phyloP scores from a whole-genome alignment of 1,140 invertebrate species.

The Papilio aristodemus region DNA sequence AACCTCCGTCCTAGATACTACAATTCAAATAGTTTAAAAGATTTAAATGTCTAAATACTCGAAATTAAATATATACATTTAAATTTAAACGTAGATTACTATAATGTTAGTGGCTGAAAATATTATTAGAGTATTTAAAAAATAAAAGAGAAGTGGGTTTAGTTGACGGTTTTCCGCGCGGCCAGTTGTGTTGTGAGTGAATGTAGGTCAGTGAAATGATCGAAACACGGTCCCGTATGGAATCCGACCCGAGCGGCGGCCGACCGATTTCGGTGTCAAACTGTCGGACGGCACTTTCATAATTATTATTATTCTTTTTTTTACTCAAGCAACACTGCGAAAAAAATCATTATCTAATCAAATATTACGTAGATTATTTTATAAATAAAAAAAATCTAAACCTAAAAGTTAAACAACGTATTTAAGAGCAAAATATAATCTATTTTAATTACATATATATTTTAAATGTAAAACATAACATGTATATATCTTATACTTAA shows the following conservation, averaged over 20 bases:
- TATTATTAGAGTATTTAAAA: neutral
- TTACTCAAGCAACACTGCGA: neutral
- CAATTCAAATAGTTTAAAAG: neutral
- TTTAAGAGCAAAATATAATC: neutral
- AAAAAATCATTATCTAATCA: constrained; percentile 11
- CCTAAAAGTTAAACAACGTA: neutral
- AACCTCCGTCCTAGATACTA: neutral
- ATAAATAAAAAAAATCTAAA: neutral
- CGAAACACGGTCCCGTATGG: constrained; percentile 73
- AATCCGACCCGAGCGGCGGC: constrained; percentile 63
- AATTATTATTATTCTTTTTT: constrained; percentile 38
- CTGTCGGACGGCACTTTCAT: constrained; percentile 57
- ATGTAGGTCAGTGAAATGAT: constrained; percentile 78
- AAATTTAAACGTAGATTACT: no score
- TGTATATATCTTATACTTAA: constrained; percentile 29
- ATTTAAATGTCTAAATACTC: neutral
- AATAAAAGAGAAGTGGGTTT: neutral
- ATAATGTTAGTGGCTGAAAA: neutral
- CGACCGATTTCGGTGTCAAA: constrained; percentile 63
- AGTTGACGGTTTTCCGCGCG: constrained; percentile 30
- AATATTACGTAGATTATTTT: neutral
- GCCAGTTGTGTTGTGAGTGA: constrained; percentile 59
- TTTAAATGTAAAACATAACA: neutral
- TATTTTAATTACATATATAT: neutral
- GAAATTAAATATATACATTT: neutral